Evolutionary conservation across 2,888 invertebrate species (phyloP), one percentile per base, ranked within the genome.

Genomic region (Troides aeacus): DNA sequence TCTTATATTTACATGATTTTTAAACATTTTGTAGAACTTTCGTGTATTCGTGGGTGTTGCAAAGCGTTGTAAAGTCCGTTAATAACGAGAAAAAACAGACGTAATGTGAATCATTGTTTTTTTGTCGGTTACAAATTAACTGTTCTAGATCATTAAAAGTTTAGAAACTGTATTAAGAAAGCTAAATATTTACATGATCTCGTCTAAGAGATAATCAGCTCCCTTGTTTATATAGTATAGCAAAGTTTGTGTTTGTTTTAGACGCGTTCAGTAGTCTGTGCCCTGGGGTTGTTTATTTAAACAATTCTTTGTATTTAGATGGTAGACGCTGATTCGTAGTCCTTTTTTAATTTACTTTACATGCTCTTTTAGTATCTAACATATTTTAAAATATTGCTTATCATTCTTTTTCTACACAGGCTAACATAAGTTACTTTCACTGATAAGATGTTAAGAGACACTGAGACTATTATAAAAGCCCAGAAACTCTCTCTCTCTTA

Each of bases 121-220:
- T 21, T 21, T 56, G 56, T 7, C 21, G n/a, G 56, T 56, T 21
- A 46, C 46, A 46, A 46, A 12, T 46, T 46, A 15, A 46, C 46
- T 62, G 42, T 24, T 1, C 50, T 10, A 57, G 46, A 56, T 62
- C 39, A 62, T 67, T 67, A 36, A 67, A 66, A 66, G 61, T 61
- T 66, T 66, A 42, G 17, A n/a, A 53, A 53, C n/a, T 36, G 50
- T 60, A 30, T 53, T 53, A 42, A 62, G 24, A 42, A 24, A 56
- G 4, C 39, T 67, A 62, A 67, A 67, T 67, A 42, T 66, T 66
- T 23, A 66, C 18, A 67, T 12, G 23, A 56, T 57, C 56, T 18
- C 10, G 61, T 66, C 30, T 50, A 56, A 30, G 23, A 67, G 67
- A 67, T 67, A 62, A 67, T 62, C 62, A 67, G 66, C 57, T 56